phyloP scores from a whole-genome alignment of 1,140 invertebrate species.

The Sinella curviseta region DNA sequence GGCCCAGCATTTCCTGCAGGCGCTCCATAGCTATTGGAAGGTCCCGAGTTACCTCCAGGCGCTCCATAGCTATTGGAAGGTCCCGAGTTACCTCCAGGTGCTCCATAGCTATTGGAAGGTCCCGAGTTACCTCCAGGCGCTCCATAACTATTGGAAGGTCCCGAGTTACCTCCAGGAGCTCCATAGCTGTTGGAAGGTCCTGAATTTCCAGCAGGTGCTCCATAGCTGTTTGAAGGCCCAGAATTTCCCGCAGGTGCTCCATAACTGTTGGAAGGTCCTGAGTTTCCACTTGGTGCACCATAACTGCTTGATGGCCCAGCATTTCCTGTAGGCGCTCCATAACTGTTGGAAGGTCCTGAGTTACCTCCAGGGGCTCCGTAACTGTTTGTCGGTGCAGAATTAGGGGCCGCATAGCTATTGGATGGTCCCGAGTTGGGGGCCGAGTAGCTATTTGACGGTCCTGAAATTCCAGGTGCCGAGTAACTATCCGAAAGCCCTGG shows the following conservation, averaged over 20 bases:
- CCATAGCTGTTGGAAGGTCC: neutral
- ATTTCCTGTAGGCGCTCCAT: neutral
- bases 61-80: conserved; percentile 1
- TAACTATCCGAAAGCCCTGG: no score
- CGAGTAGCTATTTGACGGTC: no score
- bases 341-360: neutral
- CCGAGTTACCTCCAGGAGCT: neutral
- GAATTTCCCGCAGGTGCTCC: neutral
- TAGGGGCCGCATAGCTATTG: neutral
- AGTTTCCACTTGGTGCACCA: neutral
- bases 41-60: neutral
- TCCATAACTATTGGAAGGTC: neutral
- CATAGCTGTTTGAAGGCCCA: neutral
- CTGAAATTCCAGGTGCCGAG: no score
- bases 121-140: neutral
- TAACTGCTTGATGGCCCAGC: neutral
- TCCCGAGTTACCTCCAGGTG: neutral
- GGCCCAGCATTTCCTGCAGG: neutral
- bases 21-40: neutral
- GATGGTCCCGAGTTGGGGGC: neutral
- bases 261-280: neutral
- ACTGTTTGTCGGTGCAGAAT: neutral
- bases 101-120: neutral
- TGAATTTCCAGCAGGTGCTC: neutral
- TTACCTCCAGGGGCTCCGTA: neutral